These are phyloP conservation scores for Drosophila grimshawi DNA, from an alignment of 1,140 invertebrate genomes.

Conservation along the genomic window DNA sequence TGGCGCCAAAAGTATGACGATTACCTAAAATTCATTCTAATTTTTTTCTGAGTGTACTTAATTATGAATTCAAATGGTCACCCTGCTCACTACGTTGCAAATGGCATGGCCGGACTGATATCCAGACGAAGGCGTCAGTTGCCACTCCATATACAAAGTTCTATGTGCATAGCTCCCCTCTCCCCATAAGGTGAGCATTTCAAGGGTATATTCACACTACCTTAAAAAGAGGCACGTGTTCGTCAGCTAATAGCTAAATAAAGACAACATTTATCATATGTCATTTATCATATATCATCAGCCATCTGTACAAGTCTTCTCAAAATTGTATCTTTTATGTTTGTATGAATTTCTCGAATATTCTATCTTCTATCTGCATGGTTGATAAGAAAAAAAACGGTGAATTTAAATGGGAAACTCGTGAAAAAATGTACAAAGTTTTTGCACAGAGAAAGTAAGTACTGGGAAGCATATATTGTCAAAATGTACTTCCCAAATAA, in stretches of 20 bases:
- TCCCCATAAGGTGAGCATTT: conserved; percentile 12
- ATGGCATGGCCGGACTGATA: conserved; percentile 34
- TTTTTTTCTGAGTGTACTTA: conserved; percentile 16
- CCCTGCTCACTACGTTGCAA: conserved; percentile 47
- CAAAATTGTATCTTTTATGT: no score
- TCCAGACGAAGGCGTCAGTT: conserved; percentile 12
- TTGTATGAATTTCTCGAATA: no score
- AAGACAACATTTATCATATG: background rate
- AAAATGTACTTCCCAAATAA: background rate
- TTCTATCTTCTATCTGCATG: no score
- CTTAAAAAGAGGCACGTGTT: conserved; percentile 1
- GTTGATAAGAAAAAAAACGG: no score
- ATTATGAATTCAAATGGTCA: conserved; percentile 71
- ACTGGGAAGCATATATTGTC: background rate
- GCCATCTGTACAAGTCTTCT: no score
- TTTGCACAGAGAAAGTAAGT: background rate
- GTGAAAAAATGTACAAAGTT: background rate
- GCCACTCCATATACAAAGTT: conserved; percentile 9
- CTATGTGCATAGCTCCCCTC: conserved; percentile 1
- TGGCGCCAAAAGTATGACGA: no score
- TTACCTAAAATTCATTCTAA: no score
- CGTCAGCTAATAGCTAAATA: background rate
- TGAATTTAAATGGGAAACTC: background rate
- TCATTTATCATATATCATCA: no score
- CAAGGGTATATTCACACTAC: conserved; percentile 15